These are phyloP conservation scores for Pachyrhynchus sulphureomaculatus DNA, from an alignment of 1,140 invertebrate species.

Conservation along the genomic window DNA sequence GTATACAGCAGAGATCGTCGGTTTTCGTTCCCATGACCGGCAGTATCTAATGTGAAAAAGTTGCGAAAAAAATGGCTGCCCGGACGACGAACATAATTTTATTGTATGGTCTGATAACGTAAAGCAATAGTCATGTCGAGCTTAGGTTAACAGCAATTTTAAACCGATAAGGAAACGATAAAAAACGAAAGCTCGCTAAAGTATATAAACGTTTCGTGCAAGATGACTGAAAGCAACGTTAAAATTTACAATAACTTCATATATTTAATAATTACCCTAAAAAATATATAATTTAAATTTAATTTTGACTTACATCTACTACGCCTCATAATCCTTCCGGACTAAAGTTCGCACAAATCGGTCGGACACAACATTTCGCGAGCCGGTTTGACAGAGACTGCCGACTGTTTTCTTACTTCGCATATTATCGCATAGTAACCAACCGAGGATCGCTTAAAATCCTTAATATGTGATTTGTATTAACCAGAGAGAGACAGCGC, in stretches of 20 bases:
- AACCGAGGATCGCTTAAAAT: constrained; percentile 37
- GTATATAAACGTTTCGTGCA: neutral
- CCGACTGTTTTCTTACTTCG: constrained; percentile 34
- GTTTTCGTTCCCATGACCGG: constrained; percentile 11
- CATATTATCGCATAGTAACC: constrained; percentile 43
- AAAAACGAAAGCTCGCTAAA: constrained; percentile 1
- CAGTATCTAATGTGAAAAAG: constrained; percentile 22
- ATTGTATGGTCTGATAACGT: neutral
- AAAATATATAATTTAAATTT: too few relatives aligned
- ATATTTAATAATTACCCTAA: too few relatives aligned
- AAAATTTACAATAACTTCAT: too few relatives aligned
- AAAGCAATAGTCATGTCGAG: constrained; percentile 6
- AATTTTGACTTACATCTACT: constrained; percentile 1
- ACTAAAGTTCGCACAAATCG: constrained; percentile 21
- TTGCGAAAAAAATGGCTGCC: constrained; percentile 21
- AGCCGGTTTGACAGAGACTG: constrained; percentile 17
- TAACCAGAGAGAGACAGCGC: constrained; percentile 20
- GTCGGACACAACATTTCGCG: constrained; percentile 5
- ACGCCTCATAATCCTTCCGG: constrained; percentile 22
- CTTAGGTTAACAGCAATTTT: constrained; percentile 1
- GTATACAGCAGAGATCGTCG: neutral
- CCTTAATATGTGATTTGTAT: constrained; percentile 19
- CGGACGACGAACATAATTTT: constrained; percentile 13
- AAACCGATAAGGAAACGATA: constrained; percentile 1
- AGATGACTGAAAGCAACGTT: too few relatives aligned